Percentiles rank a stretch among this genome's conserved stretches.
Conservation (phyloP, 37 sponge, comb jelly and placozoan genomes). For the Beroe ovata region DNA sequence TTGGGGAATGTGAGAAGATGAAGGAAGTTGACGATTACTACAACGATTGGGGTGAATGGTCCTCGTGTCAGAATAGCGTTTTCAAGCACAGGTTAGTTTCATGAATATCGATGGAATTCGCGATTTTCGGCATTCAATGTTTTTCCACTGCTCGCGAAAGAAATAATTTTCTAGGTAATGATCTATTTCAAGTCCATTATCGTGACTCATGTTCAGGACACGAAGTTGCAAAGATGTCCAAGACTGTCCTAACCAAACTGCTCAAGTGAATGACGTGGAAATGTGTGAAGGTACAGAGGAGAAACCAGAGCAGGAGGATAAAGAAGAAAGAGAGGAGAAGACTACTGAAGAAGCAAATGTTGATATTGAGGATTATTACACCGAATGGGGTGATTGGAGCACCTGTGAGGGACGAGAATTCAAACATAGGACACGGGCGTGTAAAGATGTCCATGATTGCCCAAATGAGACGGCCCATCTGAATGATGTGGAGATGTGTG, state of each 20-base stretch:
- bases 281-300: neutral
- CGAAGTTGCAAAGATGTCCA: neutral
- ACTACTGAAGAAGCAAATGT: neutral
- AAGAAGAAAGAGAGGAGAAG: neutral
- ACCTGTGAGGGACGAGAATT: neutral
- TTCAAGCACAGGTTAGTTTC: too few species aligned
- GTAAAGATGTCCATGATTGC: neutral
- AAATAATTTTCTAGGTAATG: neutral
- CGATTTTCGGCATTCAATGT: too few species aligned
- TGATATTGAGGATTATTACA: neutral
- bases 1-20: too few species aligned
- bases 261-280: neutral
- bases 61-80: too few species aligned
- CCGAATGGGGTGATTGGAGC: neutral
- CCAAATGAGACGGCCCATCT: neutral
- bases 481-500: neutral
- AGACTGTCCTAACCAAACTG: constrained; percentile 11
- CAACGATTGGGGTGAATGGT: too few species aligned
- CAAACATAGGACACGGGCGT: neutral
- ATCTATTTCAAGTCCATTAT: neutral
- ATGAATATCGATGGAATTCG: too few species aligned
- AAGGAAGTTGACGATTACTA: neutral
- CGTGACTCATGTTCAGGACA: neutral
- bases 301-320: neutral
- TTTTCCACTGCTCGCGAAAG: too few species aligned